phyloP scores from a whole-genome alignment of 2,888 invertebrate species.

The Pristionchus exspectatus region DNA sequence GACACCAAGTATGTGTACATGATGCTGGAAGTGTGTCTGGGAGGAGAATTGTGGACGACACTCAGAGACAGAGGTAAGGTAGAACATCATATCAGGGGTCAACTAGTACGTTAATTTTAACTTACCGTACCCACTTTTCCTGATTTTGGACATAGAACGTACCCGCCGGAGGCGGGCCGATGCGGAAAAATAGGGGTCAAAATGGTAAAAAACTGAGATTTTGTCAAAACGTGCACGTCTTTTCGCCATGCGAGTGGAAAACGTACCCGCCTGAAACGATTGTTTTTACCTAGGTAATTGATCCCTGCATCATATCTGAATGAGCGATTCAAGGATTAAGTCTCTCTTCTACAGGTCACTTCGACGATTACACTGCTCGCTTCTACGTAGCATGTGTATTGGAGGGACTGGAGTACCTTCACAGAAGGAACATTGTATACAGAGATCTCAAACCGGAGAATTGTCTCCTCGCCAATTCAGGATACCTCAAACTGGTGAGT shows the following conservation, averaged over 20 bases:
- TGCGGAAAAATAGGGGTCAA: too few relatives aligned
- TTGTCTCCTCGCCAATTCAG: constrained; percentile 91
- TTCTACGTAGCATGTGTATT: constrained; percentile 96
- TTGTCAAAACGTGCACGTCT: too few relatives aligned
- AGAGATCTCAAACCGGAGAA: constrained; percentile 88
- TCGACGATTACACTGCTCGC: constrained; percentile 79
- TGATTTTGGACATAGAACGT: too few relatives aligned
- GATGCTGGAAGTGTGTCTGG: constrained; percentile 94
- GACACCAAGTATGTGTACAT: constrained; percentile 94
- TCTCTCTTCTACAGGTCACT: constrained; percentile 77
- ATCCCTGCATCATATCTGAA: too few relatives aligned
- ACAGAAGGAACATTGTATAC: constrained; percentile 97
- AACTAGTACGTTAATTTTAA: too few relatives aligned
- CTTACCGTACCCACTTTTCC: too few relatives aligned
- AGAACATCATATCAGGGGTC: too few relatives aligned
- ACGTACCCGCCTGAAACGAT: too few relatives aligned
- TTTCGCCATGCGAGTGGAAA: too few relatives aligned
- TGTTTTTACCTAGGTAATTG: too few relatives aligned
- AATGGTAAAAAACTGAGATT: too few relatives aligned
- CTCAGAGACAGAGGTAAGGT: constrained; percentile 85
- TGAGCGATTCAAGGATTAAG: constrained; percentile 77
- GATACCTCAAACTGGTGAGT: constrained; percentile 90
- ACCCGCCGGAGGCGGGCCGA: too few relatives aligned
- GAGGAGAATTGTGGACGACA: constrained; percentile 96
- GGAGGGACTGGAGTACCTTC: constrained; percentile 97